Percentiles rank a stretch among this genome's conserved stretches.
These are phyloP conservation scores for Sciurus carolinensis DNA, from an alignment of 2,797 vertebrate species.

Conservation along the genomic window DNA sequence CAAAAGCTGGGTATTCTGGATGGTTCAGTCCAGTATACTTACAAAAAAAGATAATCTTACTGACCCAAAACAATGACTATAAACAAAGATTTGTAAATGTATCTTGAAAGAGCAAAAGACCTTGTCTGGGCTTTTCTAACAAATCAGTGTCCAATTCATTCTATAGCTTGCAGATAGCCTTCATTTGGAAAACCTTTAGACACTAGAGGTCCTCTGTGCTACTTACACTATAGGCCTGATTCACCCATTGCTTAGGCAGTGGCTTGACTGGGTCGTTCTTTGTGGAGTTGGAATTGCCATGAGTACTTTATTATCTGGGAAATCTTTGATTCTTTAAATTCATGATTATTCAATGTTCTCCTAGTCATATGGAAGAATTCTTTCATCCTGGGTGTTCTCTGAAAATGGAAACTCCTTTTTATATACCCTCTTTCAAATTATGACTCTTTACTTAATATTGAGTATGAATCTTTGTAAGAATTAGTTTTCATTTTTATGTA, in stretches of 20 bases:
- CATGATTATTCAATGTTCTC: background rate
- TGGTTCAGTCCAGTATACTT: background rate
- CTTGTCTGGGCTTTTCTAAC: background rate
- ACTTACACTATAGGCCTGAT: background rate
- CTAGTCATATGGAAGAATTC: background rate
- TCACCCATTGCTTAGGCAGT: background rate
- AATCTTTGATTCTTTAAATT: background rate
- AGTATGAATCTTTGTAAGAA: background rate
- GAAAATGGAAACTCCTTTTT: background rate
- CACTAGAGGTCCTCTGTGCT: background rate
- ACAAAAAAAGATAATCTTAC: background rate
- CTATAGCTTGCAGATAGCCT: background rate
- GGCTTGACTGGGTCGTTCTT: background rate
- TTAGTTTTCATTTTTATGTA: slow-evolving; percentile 8
- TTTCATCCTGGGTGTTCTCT: background rate
- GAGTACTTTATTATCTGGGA: background rate
- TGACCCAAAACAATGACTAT: background rate
- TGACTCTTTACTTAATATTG: background rate
- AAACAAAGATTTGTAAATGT: background rate
- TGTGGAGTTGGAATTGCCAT: background rate
- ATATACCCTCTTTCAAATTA: background rate
- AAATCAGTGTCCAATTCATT: background rate
- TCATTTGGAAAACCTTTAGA: background rate
- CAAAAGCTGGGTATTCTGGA: background rate
- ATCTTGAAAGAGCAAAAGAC: slow-evolving; percentile 9